Evolutionary conservation across 2,888 invertebrate genomes (phyloP).

Genomic region (Ennomos fuscantarius): DNA sequence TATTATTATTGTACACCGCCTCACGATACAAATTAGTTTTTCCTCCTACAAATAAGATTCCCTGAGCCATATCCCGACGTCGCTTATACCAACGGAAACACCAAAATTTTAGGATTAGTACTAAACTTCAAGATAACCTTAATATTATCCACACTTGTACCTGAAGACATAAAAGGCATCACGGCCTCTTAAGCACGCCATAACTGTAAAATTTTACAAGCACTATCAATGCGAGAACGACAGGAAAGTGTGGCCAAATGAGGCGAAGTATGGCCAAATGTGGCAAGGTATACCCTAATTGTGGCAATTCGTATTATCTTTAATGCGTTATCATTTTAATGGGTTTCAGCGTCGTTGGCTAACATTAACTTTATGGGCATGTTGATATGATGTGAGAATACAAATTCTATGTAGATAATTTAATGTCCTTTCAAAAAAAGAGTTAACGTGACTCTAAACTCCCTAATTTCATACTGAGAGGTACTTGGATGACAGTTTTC

Average conservation of each 20-base stretch:
- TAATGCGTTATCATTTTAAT: constrained; percentile 53
- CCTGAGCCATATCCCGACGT: no score
- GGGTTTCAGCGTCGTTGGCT: constrained; percentile 40
- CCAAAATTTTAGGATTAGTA: constrained; percentile 2
- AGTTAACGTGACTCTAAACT: no score
- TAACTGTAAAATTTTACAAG: constrained; percentile 43
- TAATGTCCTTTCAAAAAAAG: background rate
- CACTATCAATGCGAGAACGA: constrained; percentile 25
- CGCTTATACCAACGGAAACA: no score
- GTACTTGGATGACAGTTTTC: no score
- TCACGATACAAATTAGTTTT: no score
- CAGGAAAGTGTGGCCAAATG: constrained; percentile 29
- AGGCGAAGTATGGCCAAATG: constrained; percentile 35
- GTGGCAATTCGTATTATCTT: constrained; percentile 57
- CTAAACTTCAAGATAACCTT: constrained; percentile 5
- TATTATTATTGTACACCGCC: no score
- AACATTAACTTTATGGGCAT: constrained; percentile 36
- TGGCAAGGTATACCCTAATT: constrained; percentile 41
- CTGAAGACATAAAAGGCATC: constrained; percentile 31
- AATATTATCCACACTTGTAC: constrained; percentile 21
- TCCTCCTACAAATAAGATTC: no score
- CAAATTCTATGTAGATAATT: constrained; percentile 24
- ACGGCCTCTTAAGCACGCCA: constrained; percentile 32
- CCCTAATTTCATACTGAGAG: no score
- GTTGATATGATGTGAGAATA: constrained; percentile 30